Conservation (phyloP, 2,888 invertebrate genomes). For the Brachyptera risi region DNA sequence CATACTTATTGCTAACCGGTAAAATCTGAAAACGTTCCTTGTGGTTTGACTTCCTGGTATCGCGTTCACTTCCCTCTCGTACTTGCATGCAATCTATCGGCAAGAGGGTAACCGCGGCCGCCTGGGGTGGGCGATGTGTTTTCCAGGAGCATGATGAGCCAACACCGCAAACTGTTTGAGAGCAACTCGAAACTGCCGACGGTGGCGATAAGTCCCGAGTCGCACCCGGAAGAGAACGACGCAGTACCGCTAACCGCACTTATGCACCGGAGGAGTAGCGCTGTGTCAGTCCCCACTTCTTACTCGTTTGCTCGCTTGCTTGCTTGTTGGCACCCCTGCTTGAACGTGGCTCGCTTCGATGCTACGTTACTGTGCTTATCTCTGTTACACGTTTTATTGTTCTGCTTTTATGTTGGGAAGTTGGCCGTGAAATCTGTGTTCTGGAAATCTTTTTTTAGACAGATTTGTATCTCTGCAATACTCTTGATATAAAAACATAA, state of each 20-base stretch:
- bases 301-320: neutral
- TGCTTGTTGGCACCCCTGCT: too few relatives aligned
- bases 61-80: too few relatives aligned
- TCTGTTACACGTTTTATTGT: neutral
- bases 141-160: slow-evolving; percentile 49
- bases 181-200: slow-evolving; percentile 50
- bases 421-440: too few relatives aligned
- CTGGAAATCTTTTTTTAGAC: too few relatives aligned
- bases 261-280: slow-evolving; percentile 32
- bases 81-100: neutral
- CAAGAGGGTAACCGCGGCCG: neutral
- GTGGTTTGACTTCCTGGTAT: too few relatives aligned
- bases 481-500: too few relatives aligned
- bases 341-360: neutral
- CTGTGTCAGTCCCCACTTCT: slow-evolving; percentile 29
- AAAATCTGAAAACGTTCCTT: too few relatives aligned
- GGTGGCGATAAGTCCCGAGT: slow-evolving; percentile 53
- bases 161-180: slow-evolving; percentile 50
- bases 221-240: slow-evolving; percentile 36
- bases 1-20: too few relatives aligned
- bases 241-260: slow-evolving; percentile 37
- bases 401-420: too few relatives aligned
- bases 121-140: neutral
- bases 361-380: neutral
- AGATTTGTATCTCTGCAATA: too few relatives aligned